These are phyloP conservation scores for Callosobruchus maculatus DNA, from an alignment of 2,888 invertebrate species.

Conservation along the genomic window DNA sequence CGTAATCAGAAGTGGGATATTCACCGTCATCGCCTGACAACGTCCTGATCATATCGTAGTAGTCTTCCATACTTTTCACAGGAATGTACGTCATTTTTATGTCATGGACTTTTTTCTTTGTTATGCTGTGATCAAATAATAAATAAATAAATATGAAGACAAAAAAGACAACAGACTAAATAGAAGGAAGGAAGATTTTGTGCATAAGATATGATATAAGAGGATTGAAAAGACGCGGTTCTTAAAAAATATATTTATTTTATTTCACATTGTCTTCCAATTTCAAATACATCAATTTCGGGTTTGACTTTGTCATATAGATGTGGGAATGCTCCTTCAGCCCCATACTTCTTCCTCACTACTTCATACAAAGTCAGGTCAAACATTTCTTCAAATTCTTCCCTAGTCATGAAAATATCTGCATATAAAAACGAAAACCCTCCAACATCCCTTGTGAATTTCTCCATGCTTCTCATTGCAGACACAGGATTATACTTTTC, in stretches of 20 bases:
- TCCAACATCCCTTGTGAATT: constrained; percentile 64
- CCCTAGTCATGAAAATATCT: constrained; percentile 64
- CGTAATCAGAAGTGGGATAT: constrained; percentile 55
- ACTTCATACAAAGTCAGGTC: constrained; percentile 61
- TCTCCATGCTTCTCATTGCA: constrained; percentile 67
- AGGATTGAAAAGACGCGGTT: too few relatives aligned
- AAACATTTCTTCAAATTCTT: constrained; percentile 67
- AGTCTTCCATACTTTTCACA: constrained; percentile 58
- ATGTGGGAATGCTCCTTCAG: constrained; percentile 61
- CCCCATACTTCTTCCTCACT: constrained; percentile 58
- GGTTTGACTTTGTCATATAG: constrained; percentile 66
- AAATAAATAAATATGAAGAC: too few relatives aligned
- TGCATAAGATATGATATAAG: too few relatives aligned
- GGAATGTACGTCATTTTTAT: constrained; percentile 64
- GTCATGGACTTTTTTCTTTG: too few relatives aligned
- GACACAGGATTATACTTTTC: constrained; percentile 59
- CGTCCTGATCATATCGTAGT: constrained; percentile 60
- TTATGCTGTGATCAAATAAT: too few relatives aligned
- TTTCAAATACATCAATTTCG: constrained; percentile 61
- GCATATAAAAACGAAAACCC: constrained; percentile 69
- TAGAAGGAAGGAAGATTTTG: too few relatives aligned
- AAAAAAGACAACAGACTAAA: too few relatives aligned
- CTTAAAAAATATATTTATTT: neutral
- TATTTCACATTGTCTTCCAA: constrained; percentile 44
- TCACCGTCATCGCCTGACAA: constrained; percentile 57